Base-by-base conservation (phyloP, 2,888 invertebrate species). In the Tyria jacobaeae region DNA sequence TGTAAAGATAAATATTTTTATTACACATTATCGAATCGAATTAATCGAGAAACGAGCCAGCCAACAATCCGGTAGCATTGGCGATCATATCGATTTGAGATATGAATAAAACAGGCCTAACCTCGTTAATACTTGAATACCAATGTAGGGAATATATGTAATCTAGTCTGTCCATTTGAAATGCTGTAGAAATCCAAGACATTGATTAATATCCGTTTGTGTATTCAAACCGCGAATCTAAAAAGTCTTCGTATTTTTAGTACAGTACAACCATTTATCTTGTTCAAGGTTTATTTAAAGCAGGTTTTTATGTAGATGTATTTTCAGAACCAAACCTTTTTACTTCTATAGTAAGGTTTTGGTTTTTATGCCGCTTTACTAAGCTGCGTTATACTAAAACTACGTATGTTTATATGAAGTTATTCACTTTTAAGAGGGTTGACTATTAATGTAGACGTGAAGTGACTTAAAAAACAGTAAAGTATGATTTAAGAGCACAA, bases 241-340 rank as follows among this genome's bases (percentile, higher is more conserved):
- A 54, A 48, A 52, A 52, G 39, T 6, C 21, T 51, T 34, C 15
- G 6, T 14, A 15, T 52, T 57, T 57, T 61, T 60, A 31, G 34
- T n/a, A 25, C 51, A 51, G 34, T 9, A 14, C 15, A 52, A 35
- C 34, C 34, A 62, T 57, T 39, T 15, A 62, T 62, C 62, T 62
- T 57, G 17, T 25, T 57, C 57, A 62, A 48, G 39, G 35, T 39
- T 55, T 41, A 25, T 34, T 44, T 41, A 34, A 60, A 54, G 25
- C 25, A 27, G 27, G 10, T 54, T 60, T 53, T 60, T 60, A 15
- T 25, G 31, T 27, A 37, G 25, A 44, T 10, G n/a, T n/a, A 37
- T 10, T 24, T 48, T 15, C 15, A 25, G 25, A 14, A 25, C 2
- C 14, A 48, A 24, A 12, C n/a, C n/a, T n/a, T n/a, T n/a, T n/a